Evolutionary conservation across 2,113 vertebrate genomes (phyloP).

Genomic region (Apteryx owenii): DNA sequence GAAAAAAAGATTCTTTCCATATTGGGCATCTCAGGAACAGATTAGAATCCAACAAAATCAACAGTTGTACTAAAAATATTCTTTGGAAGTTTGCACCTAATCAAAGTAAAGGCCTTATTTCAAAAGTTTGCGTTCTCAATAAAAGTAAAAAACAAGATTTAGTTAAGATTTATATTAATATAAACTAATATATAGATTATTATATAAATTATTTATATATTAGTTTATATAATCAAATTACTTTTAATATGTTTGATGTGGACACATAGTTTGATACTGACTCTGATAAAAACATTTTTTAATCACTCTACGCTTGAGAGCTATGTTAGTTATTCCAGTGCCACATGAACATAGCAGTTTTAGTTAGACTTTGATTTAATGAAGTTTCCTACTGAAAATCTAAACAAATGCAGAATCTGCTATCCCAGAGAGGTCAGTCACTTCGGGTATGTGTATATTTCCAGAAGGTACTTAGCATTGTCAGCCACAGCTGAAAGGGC

Average conservation of each 20-base stretch:
- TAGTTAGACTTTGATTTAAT: background rate
- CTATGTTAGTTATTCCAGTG: background rate
- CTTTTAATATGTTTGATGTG: background rate
- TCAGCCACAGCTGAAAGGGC: background rate
- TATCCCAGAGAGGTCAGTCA: background rate
- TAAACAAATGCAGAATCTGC: background rate
- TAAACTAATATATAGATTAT: background rate
- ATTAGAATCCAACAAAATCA: background rate
- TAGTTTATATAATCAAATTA: background rate
- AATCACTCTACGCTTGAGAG: background rate
- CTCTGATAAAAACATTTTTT: background rate
- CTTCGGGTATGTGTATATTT: background rate
- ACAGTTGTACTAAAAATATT: conserved; percentile 34
- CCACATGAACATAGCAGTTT: background rate
- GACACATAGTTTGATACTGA: background rate
- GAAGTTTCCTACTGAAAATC: background rate
- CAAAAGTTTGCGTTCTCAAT: background rate
- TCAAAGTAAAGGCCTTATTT: conserved; percentile 20
- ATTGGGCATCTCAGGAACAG: background rate
- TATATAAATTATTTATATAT: background rate
- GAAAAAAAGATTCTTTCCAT: background rate
- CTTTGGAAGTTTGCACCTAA: background rate
- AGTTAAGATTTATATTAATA: background rate
- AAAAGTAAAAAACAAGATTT: conserved; percentile 15
- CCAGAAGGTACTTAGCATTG: background rate